Evolutionary conservation across 2,113 vertebrate genomes (phyloP), one percentile per base, ranked within the genome.

Genomic region (Rhinichthys klamathensis): DNA sequence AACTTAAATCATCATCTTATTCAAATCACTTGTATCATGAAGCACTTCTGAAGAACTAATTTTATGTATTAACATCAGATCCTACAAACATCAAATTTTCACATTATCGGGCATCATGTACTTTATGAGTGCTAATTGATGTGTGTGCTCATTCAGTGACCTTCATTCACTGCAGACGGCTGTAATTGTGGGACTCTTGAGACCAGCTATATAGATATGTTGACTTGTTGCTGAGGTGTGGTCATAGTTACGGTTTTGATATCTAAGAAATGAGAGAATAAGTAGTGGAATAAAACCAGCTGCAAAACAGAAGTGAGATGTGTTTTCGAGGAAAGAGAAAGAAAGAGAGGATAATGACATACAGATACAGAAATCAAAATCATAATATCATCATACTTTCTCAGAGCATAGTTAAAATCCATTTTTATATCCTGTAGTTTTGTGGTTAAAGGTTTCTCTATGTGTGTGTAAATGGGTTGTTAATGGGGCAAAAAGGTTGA

Each of bases 271-370:
- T 86, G 77, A 69, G 88, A 89, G 80, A 56, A 80, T 70, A 90
- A 87, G 56, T 41, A 81, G 86, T 84, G 79, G 56, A 86, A 92
- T 86, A 82, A 69, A 87, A 91, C 89, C 90, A 92, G 91, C 88
- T 92, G 89, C 83, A 49, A 75, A 35, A 54, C 12, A 76, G 25
- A 35, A 30, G 38, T 82, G 49, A 67, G 65, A 82, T 78, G 23
- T 51, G 1, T 69, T 69, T 60, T 74, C 11, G 13, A 51, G 54
- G 35, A 61, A 63, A 75, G 16, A 49, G 18, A 54, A 27, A 77
- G 6, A 46, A n/a, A 58, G 38, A 44, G 44, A 54, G 25, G 35
- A 44, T 80, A 80, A 63, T 60, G n/a, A 44, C n/a, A 73, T 46
- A 73, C 72, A 74, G 41, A 74, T 74, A 74, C 72, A 49, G n/a